A percentile compares a stretch with the other conserved stretches of the same genome.
phyloP scores from a whole-genome alignment of 2,797 vertebrate species.

The Falco biarmicus region DNA sequence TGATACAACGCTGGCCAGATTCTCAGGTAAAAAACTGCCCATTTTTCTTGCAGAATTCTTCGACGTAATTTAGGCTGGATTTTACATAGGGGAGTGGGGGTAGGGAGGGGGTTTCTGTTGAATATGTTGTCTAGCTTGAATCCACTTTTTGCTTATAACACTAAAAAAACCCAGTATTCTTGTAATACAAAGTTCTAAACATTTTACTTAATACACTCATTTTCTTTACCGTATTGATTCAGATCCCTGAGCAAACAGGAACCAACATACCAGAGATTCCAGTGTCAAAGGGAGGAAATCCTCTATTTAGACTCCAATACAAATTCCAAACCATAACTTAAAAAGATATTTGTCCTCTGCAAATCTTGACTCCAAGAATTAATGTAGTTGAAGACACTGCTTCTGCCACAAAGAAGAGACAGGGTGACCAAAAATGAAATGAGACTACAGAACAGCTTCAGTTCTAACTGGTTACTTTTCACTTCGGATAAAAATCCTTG shows the following conservation, averaged over 20 bases:
- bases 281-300: slow-evolving; percentile 70
- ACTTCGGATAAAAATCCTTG: background rate
- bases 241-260: slow-evolving; percentile 47
- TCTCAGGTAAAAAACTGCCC: background rate
- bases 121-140: background rate
- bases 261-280: slow-evolving; percentile 70
- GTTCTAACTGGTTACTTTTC: background rate
- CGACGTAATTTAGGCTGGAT: background rate
- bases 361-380: background rate
- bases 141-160: background rate
- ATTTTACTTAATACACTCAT: background rate
- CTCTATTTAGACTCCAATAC: slow-evolving; percentile 64
- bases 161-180: background rate
- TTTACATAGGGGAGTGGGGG: background rate
- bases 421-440: background rate
- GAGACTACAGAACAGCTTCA: background rate
- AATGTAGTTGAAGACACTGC: background rate
- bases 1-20: background rate
- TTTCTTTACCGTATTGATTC: slow-evolving; percentile 58
- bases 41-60: background rate
- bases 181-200: background rate
- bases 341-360: background rate
- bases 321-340: slow-evolving; percentile 32
- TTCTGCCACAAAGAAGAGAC: background rate
- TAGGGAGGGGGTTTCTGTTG: background rate